Conservation (phyloP, 2,113 vertebrate genomes). For the Megalops atlanticus region DNA sequence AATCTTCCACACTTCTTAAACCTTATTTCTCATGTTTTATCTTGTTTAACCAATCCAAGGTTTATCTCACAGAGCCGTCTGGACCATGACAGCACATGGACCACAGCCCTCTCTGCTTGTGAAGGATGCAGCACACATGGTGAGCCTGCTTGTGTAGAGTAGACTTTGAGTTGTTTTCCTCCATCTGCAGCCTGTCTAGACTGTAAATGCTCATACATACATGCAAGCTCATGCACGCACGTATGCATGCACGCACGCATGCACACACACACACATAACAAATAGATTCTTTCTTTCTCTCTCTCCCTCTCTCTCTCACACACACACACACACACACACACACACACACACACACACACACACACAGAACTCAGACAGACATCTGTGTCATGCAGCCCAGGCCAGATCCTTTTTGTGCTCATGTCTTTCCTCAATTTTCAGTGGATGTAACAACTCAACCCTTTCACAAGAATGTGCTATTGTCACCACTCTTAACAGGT, state of each 20-base stretch:
- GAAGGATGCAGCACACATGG: neutral
- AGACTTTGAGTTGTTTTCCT: neutral
- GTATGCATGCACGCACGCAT: neutral
- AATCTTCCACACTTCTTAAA: no score
- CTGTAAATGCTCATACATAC: no score
- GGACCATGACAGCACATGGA: neutral
- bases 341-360: slow-evolving; percentile 6
- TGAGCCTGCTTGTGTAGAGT: neutral
- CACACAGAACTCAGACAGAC: no score
- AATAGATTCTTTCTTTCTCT: neutral
- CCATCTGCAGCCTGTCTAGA: neutral
- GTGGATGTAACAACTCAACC: no score
- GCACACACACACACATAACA: neutral
- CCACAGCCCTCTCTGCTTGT: neutral
- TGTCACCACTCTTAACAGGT: no score
- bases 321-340: neutral
- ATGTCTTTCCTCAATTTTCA: no score
- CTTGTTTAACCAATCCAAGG: no score
- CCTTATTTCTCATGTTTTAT: no score
- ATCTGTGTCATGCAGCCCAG: no score
- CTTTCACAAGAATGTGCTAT: no score
- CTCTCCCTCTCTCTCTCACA: neutral
- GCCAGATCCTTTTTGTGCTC: no score
- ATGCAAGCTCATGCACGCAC: neutral
- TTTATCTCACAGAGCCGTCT: no score